A percentile compares a stretch with the other conserved stretches of the same genome.
Conservation (phyloP, 2,113 vertebrate species). For the Notothenia rossii region DNA sequence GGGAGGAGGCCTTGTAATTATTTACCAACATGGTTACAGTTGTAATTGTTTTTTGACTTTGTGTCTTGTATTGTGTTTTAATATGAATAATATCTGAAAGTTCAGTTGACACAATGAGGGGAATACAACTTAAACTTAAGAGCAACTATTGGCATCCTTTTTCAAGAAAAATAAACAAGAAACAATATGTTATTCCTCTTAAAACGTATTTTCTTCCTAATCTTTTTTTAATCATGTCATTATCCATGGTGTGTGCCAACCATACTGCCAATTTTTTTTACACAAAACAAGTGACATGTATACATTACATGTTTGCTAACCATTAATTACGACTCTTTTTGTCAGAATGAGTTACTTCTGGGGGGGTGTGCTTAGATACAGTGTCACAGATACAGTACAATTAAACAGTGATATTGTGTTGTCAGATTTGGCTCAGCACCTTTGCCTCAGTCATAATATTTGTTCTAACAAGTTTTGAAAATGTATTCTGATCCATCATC, state of each 20-base stretch:
- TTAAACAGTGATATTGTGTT: not conserved
- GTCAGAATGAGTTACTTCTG: not conserved
- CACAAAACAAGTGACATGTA: not conserved
- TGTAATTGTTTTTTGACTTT: constrained; percentile 14
- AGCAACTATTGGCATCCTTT: not conserved
- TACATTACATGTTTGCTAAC: not conserved
- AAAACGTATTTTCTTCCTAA: too few relatives aligned
- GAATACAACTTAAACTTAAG: not conserved
- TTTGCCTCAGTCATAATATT: not conserved
- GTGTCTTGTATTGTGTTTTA: too few relatives aligned
- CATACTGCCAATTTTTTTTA: not conserved
- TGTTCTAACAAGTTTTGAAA: not conserved
- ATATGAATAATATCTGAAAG: not conserved
- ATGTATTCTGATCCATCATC: not conserved
- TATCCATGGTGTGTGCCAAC: too few relatives aligned
- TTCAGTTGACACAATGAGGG: not conserved
- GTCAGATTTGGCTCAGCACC: not conserved
- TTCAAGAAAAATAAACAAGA: not conserved
- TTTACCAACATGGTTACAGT: constrained; percentile 14
- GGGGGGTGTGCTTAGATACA: not conserved
- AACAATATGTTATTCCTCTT: not conserved
- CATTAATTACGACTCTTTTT: constrained; percentile 5
- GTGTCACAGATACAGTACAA: too few relatives aligned
- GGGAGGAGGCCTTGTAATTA: not conserved
- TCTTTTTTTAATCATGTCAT: too few relatives aligned